Evolutionary conservation across 2,888 invertebrate species (phyloP).

Genomic region (Diaphora mendica): DNA sequence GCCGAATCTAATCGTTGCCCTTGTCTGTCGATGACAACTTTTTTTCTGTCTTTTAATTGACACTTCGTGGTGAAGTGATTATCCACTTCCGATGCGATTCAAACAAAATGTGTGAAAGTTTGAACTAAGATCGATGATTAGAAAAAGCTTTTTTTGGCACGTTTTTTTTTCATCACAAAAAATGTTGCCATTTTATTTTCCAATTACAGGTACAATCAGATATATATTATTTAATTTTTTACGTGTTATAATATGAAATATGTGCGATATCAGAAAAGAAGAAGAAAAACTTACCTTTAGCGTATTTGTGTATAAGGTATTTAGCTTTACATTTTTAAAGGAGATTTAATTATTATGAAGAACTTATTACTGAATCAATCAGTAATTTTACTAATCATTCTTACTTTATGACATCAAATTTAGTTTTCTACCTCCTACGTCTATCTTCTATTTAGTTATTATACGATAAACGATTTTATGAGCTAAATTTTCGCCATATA

Average conservation of each 20-base stretch:
- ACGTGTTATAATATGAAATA: too few species aligned
- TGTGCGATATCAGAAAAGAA: too few species aligned
- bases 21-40: constrained; percentile 24
- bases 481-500: background rate
- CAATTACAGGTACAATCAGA: too few species aligned
- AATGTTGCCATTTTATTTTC: background rate
- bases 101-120: constrained; percentile 21
- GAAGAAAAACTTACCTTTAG: too few species aligned
- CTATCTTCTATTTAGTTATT: background rate
- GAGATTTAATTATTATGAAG: background rate
- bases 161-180: background rate
- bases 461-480: background rate
- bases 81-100: constrained; percentile 20
- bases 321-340: too few species aligned
- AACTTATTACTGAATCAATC: background rate
- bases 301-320: too few species aligned
- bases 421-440: background rate
- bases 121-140: background rate
- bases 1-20: constrained; percentile 41
- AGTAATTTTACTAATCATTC: too few species aligned
- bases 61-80: constrained; percentile 47
- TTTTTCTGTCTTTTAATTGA: constrained; percentile 56
- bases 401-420: background rate
- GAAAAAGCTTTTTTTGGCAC: background rate
- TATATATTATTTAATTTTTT: background rate